Evolutionary conservation across 2,113 vertebrate genomes (phyloP), one percentile per base, ranked within the genome.

Genomic region (Oenanthe melanoleuca): DNA sequence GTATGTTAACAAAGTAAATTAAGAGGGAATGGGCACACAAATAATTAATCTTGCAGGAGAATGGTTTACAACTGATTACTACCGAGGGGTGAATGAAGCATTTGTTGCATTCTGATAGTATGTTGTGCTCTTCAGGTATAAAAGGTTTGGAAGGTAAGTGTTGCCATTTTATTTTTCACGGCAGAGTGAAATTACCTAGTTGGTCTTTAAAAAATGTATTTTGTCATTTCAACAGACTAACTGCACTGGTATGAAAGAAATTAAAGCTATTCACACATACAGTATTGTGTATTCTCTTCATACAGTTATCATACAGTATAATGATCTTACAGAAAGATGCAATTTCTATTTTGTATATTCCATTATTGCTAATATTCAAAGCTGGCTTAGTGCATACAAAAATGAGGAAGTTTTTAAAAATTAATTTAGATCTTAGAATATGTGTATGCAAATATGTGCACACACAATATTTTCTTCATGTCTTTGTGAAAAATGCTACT

Each of bases 1-100:
- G 6, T 56, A 22, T 67, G 61, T 88, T 80, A 7, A 24, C 38
- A 40, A 77, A 72, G 24, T 75, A 38, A 72, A 80, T 34, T 47
- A 22, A 33, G 29, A 64, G 19, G 38, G 5, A 33, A 33, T 61
- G 37, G 19, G 2, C 0, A 0, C 28, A n/a, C 22, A 53, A 40
- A 49, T 60, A 52, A 44, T 34, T 29, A 52, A 14, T 21, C 15
- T 60, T 3, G 1, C 19, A 40, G 20, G 12, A 67, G 28, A 74
- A n/a, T 34, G 9, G 9, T 73, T 94, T 61, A 70, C 50, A 83
- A 9, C 2, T 49, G 20, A 59, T 49, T 74, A 14, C 33, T 77
- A 8, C 14, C 23, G 5, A 52, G 12, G 7, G 4, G 14, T 37
- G 28, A 49, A n/a, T 52, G 20, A 70, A 50, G 12, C 74, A 31